Base-by-base conservation (phyloP, 2,888 invertebrate species). In the Dasysyrphus albostriatus region DNA sequence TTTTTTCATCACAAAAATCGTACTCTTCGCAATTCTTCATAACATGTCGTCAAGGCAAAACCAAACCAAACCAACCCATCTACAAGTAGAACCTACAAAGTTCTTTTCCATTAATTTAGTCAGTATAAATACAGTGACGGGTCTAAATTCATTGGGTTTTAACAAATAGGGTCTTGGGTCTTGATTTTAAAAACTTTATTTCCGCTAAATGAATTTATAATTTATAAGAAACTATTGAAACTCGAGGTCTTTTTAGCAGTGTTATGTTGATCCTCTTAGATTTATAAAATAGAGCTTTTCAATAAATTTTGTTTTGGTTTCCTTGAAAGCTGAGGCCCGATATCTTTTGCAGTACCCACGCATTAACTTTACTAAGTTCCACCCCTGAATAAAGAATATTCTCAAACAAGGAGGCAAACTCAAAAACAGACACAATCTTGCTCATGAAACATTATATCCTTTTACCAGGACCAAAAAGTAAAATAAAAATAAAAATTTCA, bases 401-500 rank as follows among this genome's bases (percentile, higher is more conserved):
- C 34, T 10, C 34, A 58, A 58, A 58, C 34, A 54, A 6, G 54
- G 1, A 14, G 14, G 4, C 29, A 37, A 58, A 19, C 16, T 34
- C 12, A 58, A 19, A 37, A 37, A 6, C 16, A 56, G 56, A 42
- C 29, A 42, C 29, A 44, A 24, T 14, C 16, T 51, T 12, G 37
- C 39, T 10, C 1, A 34, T 44, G 42, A 6, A 44, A 56, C 14
- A 73, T 37, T 39, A 24, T 24, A 59, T 37, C 19, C 49, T 39
- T 34, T 19, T 8, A 8, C 56, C 9, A 56, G 9, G 34, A 10
- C 56, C 56, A 58, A 77, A 29, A 37, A 59, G 19, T 39, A 59
- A 59, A 59, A 61, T 61, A 37, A 29, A 67, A 59, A 65, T 49
- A 12, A 42, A 24, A 58, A 61, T 39, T 39, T 61, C 61, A 61